phyloP scores from a whole-genome alignment of 2,797 vertebrate species.

The Euphonia xanthogaster region DNA sequence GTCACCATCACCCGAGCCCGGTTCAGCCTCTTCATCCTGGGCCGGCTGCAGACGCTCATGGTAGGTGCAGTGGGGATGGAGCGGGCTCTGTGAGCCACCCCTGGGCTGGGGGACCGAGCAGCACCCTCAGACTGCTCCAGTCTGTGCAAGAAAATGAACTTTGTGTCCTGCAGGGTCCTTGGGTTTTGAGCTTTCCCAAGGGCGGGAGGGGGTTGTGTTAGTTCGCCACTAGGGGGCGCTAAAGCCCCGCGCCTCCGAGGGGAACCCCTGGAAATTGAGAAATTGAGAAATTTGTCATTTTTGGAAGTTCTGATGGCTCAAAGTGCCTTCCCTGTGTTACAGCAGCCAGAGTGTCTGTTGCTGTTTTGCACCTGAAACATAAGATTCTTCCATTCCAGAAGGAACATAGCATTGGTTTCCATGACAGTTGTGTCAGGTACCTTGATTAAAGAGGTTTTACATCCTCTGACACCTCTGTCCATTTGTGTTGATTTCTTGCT shows the following conservation, averaged over 20 bases:
- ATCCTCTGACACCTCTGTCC: background rate
- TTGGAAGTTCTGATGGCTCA: background rate
- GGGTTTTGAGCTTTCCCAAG: background rate
- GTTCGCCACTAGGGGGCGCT: constrained; percentile 24
- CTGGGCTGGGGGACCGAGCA: background rate
- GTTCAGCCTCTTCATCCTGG: constrained; percentile 86
- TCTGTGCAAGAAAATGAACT: background rate
- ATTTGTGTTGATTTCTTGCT: background rate
- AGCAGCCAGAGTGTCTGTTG: constrained; percentile 36
- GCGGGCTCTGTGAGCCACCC: background rate
- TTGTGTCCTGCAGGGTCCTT: accelerated
- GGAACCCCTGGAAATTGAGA: background rate
- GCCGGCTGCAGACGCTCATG: constrained; percentile 81
- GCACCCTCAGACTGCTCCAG: background rate
- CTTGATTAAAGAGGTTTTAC: background rate
- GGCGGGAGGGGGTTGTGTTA: background rate
- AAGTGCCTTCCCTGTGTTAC: constrained; percentile 42
- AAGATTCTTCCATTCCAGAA: constrained; percentile 45
- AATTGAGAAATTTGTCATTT: background rate
- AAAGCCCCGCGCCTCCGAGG: background rate
- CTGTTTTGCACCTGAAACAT: constrained; percentile 34
- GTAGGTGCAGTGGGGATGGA: constrained; percentile 61
- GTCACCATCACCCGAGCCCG: constrained; percentile 87
- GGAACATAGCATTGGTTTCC: constrained; percentile 10
- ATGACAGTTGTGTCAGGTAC: constrained; percentile 30